phyloP scores from a whole-genome alignment of 2,888 invertebrate species.

The Mesorhabditis belari region DNA sequence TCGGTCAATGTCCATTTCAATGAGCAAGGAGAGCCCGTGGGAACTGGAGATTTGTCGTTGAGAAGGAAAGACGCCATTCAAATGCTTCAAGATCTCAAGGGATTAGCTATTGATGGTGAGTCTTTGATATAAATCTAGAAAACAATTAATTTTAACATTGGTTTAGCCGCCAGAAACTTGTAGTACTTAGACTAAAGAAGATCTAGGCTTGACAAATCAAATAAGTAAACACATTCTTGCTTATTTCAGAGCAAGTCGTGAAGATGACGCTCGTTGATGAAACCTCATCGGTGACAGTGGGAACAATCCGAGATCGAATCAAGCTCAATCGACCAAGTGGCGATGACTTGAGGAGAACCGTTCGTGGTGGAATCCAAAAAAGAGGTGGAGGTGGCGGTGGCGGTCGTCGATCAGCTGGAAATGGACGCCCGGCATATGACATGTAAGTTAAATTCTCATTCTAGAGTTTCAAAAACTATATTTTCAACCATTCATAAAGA shows the following conservation, averaged over 20 bases:
- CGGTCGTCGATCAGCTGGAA: too few species aligned
- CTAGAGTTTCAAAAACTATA: too few species aligned
- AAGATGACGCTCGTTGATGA: background rate
- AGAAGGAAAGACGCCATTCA: constrained; percentile 3
- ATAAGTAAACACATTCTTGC: too few species aligned
- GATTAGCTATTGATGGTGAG: constrained; percentile 6
- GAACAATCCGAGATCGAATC: background rate
- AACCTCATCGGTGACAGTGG: background rate
- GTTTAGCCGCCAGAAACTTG: too few species aligned
- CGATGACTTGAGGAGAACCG: background rate
- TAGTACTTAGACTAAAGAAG: background rate
- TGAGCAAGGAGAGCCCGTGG: constrained; percentile 9
- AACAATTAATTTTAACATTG: too few species aligned
- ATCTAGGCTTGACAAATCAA: background rate
- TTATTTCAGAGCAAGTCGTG: background rate
- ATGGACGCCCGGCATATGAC: too few species aligned
- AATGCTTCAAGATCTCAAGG: constrained; percentile 8
- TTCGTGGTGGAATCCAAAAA: background rate
- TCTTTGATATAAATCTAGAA: background rate
- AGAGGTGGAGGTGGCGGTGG: too few species aligned
- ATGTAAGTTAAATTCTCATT: too few species aligned
- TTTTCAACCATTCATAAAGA: too few species aligned
- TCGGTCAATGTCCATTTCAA: constrained; percentile 13
- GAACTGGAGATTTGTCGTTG: constrained; percentile 9
- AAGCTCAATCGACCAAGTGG: background rate